Evolutionary conservation across 2,113 vertebrate genomes (phyloP).

Genomic region (Smithornis capensis): DNA sequence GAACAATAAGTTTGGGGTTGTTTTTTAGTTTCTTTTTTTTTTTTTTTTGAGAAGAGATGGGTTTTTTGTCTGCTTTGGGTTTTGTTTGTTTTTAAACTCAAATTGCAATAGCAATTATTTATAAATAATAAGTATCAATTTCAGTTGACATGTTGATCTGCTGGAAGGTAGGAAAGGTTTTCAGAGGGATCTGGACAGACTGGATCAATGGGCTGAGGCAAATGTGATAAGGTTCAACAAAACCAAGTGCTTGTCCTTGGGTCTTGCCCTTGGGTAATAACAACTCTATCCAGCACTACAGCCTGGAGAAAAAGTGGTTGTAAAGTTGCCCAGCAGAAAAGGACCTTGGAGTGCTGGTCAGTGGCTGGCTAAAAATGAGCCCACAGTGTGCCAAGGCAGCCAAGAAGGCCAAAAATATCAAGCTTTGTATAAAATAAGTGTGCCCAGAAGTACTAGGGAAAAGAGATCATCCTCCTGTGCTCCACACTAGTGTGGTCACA

Average conservation of each 20-base stretch:
- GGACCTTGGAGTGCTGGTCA: not conserved
- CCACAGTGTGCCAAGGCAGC: not conserved
- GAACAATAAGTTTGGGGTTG: not conserved
- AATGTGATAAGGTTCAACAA: not conserved
- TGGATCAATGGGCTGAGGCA: not conserved
- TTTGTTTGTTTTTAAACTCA: not conserved
- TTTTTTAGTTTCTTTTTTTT: not conserved
- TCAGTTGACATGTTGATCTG: not conserved
- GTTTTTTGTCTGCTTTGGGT: not conserved
- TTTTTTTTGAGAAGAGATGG: no score
- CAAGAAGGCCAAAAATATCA: not conserved
- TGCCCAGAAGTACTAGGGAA: not conserved
- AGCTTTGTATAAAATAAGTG: not conserved
- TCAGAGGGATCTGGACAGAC: rapidly evolving
- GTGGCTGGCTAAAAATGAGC: not conserved
- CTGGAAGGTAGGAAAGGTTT: not conserved
- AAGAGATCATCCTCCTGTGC: rapidly evolving
- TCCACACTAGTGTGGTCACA: rapidly evolving
- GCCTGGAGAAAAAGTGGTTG: not conserved
- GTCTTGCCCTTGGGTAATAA: not conserved
- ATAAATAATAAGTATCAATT: not conserved
- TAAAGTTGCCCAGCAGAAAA: not conserved
- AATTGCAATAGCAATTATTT: not conserved
- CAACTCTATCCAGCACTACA: not conserved
- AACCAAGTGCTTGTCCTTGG: no score